These are phyloP conservation scores for Panagrolaimus sp. DNA, from an alignment of 1,140 invertebrate genomes.

Conservation along the genomic window DNA sequence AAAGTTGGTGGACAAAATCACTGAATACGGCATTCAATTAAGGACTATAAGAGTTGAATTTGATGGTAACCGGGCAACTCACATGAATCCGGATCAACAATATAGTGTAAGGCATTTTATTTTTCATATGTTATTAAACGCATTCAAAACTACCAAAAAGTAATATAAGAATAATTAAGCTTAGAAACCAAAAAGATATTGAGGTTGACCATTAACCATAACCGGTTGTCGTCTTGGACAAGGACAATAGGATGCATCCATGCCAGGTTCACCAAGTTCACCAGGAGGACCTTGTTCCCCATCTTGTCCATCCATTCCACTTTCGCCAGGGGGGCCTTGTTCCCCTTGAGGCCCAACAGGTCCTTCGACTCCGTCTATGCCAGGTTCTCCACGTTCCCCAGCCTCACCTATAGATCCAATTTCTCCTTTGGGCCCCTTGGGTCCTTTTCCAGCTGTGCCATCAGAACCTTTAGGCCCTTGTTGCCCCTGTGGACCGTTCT, in stretches of 20 bases:
- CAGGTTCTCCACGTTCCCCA: neutral
- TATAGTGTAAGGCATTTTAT: no score
- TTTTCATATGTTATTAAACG: no score
- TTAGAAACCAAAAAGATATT: conserved; percentile 9
- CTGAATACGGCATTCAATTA: neutral
- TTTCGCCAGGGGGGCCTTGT: neutral
- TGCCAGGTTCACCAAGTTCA: conserved; percentile 23
- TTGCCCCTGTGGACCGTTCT: conserved; percentile 32
- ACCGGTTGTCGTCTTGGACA: conserved; percentile 20
- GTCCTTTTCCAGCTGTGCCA: conserved; percentile 17
- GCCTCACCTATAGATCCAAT: neutral
- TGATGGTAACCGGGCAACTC: neutral
- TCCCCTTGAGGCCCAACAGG: neutral
- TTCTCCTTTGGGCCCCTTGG: neutral
- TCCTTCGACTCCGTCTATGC: neutral
- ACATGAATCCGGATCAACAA: neutral
- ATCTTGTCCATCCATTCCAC: neutral
- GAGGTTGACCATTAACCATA: neutral
- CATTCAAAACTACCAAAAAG: no score
- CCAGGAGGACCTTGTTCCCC: neutral
- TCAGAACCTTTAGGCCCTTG: conserved; percentile 31
- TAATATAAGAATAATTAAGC: no score
- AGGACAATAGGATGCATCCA: conserved; percentile 28
- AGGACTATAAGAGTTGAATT: neutral
- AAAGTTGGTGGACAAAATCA: neutral